phyloP scores from a whole-genome alignment of 2,113 vertebrate species.

The Anser brachyrhynchus region DNA sequence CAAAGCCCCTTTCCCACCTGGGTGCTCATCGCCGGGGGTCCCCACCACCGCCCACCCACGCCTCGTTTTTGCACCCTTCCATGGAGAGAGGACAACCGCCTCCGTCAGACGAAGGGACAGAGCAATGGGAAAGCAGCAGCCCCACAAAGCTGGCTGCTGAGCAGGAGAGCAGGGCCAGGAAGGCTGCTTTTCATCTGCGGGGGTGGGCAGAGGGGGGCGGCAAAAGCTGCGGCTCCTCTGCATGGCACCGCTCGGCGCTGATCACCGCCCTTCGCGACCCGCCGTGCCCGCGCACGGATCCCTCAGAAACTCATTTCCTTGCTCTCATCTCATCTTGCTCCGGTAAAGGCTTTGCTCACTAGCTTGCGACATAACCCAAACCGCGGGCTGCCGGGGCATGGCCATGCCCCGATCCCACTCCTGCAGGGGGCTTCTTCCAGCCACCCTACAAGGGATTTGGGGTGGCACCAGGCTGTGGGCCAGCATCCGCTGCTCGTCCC shows the following conservation, averaged over 20 bases:
- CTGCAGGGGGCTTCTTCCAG: neutral
- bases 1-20: neutral
- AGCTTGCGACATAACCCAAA: neutral
- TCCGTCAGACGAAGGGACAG: neutral
- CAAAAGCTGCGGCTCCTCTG: neutral
- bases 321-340: neutral
- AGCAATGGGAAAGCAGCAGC: neutral
- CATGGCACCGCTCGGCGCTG: neutral
- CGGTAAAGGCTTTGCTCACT: neutral
- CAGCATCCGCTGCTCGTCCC: neutral
- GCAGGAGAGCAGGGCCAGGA: neutral
- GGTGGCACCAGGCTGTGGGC: neutral
- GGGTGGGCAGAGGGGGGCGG: neutral
- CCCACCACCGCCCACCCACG: neutral
- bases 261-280: neutral
- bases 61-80: neutral
- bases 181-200: neutral
- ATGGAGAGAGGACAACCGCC: neutral
- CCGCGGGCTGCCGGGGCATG: neutral
- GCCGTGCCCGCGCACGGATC: neutral
- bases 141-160: neutral
- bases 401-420: neutral
- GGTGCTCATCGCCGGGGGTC: neutral
- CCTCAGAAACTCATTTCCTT: constrained; percentile 9
- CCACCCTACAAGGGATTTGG: neutral